Conservation (phyloP, 1,140 invertebrate species). For the Bilobella aurantiaca region DNA sequence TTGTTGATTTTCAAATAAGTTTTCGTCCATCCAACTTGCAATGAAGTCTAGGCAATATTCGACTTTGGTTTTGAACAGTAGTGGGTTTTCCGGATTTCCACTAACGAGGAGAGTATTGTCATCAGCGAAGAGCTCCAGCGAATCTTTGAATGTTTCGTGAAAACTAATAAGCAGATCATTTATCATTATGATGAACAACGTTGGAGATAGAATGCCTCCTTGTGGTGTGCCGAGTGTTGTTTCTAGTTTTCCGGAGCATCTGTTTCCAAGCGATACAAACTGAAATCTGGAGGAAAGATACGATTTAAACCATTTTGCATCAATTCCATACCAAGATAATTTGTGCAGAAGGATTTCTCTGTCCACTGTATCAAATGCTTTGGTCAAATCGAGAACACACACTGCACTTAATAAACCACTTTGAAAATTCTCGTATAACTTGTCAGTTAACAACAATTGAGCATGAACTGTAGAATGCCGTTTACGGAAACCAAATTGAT, state of each 20-base stretch:
- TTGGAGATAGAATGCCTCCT: not conserved
- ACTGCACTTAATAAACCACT: constrained; percentile 35
- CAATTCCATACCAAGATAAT: constrained; percentile 25
- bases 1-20: constrained; percentile 1
- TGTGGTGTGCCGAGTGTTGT: not conserved
- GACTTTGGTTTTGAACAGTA: too few relatives aligned
- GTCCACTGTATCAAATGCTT: constrained; percentile 42
- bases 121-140: too few relatives aligned
- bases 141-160: too few relatives aligned
- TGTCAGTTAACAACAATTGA: constrained; percentile 37
- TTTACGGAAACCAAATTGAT: constrained; percentile 41
- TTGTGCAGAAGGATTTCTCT: constrained; percentile 38
- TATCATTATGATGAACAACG: not conserved
- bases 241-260: not conserved
- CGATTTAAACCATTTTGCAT: not conserved
- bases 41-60: too few relatives aligned
- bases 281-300: not conserved
- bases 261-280: not conserved
- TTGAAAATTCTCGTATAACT: constrained; percentile 37
- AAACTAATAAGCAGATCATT: not conserved
- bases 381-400: constrained; percentile 40
- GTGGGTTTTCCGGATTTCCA: too few relatives aligned
- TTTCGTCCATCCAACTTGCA: not conserved
- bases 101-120: too few relatives aligned
- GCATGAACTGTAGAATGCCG: constrained; percentile 39